Evolutionary conservation across 1,140 invertebrate species (phyloP), one percentile per base, ranked within the genome.

Genomic region (Pararge aegeria): DNA sequence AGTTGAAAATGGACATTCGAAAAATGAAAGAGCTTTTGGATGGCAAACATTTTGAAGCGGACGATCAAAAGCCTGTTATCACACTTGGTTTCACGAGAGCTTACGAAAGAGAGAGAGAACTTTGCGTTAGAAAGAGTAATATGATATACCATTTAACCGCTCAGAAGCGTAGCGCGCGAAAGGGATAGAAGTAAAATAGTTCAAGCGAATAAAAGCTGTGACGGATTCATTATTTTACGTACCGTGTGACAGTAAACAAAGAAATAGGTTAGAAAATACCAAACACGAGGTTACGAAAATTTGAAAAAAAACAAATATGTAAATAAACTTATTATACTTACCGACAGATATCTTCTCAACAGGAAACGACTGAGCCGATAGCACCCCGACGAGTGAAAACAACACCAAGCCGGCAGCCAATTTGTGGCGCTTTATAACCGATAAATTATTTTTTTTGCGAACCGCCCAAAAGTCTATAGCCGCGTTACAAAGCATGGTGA

Each of bases 281-380:
- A 27, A 4, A 27, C 4, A 4, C 10, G 10, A 27, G 27, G 1
- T 42, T 5, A 61, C 13, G 6, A 61, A 40, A 21, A 40, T 46
- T 15, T 16, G 7, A 49, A 40, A 55, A 12, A 65, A 20, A 44
- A 44, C 46, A 29, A 34, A 51, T 53, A 38, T 46, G 9, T 51
- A 15, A 49, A 16, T 20, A 59, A 55, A 51, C 3, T 52, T 48
- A 37, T 55, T 50, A n/a, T 50, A 81, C 84, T 81, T 79, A 87
- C 82, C 84, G 34, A 87, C 80, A 48, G 77, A 80, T 48, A 87
- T 85, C 71, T 87, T 87, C 55, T 87, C 84, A 21, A 81, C 73
- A 12, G 80, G 64, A 64, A 80, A 80, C 53, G 68, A 66, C 54
- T 87, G 84, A 53, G 80, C 79, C 61, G 74, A 72, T 52, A 83